Percentiles rank a stretch among this genome's conserved stretches.
Conservation (phyloP, 2,888 invertebrate genomes). For the Hirtodrosophila cameraria region DNA sequence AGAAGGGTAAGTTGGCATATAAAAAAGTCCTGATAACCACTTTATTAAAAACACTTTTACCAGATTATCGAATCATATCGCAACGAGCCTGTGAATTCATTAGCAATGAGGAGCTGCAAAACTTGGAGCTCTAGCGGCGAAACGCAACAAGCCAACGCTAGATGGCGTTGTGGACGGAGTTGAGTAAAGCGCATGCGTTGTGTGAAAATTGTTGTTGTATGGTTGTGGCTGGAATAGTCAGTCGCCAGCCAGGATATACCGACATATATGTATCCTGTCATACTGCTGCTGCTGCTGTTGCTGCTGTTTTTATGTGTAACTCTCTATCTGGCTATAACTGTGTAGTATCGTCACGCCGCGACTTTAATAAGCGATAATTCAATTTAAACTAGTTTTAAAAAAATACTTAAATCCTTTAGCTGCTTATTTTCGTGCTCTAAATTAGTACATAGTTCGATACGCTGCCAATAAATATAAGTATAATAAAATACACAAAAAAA, state of each 20-base stretch:
- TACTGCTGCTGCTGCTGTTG: too few relatives aligned
- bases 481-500: too few relatives aligned
- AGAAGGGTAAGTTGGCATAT: constrained; percentile 48
- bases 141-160: not conserved
- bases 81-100: constrained; percentile 60
- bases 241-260: constrained; percentile 41
- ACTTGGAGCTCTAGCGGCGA: constrained; percentile 43
- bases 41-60: not conserved
- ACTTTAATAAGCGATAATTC: constrained; percentile 30
- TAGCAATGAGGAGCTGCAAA: constrained; percentile 53
- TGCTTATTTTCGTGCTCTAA: constrained; percentile 13
- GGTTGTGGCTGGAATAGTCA: constrained; percentile 10
- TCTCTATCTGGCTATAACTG: constrained; percentile 52
- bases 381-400: constrained; percentile 35
- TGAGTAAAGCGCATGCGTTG: constrained; percentile 39
- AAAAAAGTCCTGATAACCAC: too few relatives aligned
- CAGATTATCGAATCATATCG: constrained; percentile 62
- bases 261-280: constrained; percentile 34
- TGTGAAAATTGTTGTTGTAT: constrained; percentile 1
- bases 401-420: constrained; percentile 7
- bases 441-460: not conserved
- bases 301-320: constrained; percentile 58
- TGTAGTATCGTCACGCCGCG: constrained; percentile 57
- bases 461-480: constrained; percentile 2
- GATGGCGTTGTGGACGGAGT: constrained; percentile 52